phyloP scores from a whole-genome alignment of 37 sponge, comb jelly and placozoan species.

The Geodia barretti region DNA sequence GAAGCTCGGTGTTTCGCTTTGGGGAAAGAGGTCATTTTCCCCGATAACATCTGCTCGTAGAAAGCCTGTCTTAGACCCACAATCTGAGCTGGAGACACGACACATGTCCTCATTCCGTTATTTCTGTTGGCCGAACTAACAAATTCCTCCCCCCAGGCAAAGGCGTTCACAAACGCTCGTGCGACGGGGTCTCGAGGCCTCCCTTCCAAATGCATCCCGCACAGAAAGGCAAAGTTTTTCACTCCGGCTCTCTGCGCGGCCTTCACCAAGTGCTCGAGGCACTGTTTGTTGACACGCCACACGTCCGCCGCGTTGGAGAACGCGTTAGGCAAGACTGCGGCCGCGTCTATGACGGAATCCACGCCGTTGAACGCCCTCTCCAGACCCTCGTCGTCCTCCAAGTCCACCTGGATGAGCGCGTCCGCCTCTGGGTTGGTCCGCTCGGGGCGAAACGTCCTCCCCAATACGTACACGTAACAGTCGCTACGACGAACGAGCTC shows the following conservation, averaged over 20 bases:
- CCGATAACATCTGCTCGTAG: conserved; percentile 22
- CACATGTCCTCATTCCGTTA: conserved; percentile 58
- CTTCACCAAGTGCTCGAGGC: conserved; percentile 27
- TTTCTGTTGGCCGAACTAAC: conserved; percentile 31
- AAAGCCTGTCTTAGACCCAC: conserved; percentile 45
- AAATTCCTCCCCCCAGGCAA: conserved; percentile 2
- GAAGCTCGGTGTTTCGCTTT: not conserved
- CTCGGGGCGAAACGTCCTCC: conserved; percentile 48
- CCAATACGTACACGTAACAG: conserved; percentile 67
- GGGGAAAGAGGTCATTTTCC: conserved; percentile 42
- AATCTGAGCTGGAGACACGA: conserved; percentile 34
- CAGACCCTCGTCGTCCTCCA: conserved; percentile 65
- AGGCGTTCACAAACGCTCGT: conserved; percentile 29
- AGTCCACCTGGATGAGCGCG: conserved; percentile 70
- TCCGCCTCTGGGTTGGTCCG: conserved; percentile 55
- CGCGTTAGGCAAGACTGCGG: conserved; percentile 55
- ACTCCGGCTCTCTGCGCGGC: conserved; percentile 61
- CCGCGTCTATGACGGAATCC: conserved; percentile 63
- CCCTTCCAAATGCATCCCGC: not conserved
- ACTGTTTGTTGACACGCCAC: conserved; percentile 43
- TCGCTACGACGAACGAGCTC: conserved; percentile 37
- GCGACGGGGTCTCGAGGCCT: not conserved
- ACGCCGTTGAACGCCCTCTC: conserved; percentile 60
- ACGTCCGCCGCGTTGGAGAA: conserved; percentile 40
- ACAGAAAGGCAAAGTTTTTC: conserved; percentile 49